Conservation (phyloP, 1,140 invertebrate species). For the Galleria mellonella region DNA sequence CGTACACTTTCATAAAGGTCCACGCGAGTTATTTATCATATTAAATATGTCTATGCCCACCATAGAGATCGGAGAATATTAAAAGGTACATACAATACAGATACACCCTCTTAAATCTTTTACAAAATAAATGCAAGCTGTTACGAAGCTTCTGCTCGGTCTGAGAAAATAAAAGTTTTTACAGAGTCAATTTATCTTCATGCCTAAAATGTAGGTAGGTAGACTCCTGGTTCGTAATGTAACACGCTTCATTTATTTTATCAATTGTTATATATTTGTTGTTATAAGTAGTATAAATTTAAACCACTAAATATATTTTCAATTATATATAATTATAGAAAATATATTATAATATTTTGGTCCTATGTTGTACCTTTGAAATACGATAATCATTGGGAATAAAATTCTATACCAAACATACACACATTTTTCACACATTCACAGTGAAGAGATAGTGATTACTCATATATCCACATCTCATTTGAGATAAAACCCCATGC, state of each 20-base stretch:
- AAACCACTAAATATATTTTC: too few species aligned
- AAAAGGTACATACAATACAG: not conserved
- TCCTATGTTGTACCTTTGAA: too few species aligned
- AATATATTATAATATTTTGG: too few species aligned
- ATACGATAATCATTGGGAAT: too few species aligned
- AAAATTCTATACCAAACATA: too few species aligned
- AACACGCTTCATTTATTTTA: constrained; percentile 11
- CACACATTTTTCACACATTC: too few species aligned
- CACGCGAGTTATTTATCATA: not conserved
- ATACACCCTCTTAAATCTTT: constrained; percentile 16
- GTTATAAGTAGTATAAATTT: too few species aligned
- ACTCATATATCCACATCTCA: too few species aligned
- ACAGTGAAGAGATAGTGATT: too few species aligned
- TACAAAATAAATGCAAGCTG: constrained; percentile 36
- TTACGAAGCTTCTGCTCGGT: constrained; percentile 13
- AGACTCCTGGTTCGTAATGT: constrained; percentile 7
- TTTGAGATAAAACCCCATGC: too few species aligned
- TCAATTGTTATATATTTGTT: not conserved
- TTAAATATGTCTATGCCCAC: not conserved
- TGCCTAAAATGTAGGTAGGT: constrained; percentile 8
- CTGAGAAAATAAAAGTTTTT: constrained; percentile 25
- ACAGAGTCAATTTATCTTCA: constrained; percentile 24
- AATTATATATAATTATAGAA: too few species aligned
- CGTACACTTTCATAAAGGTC: not conserved
- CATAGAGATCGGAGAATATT: not conserved